A percentile compares a stretch with the other conserved stretches of the same genome.
These are phyloP conservation scores for Xenopus tropicalis DNA, from an alignment of 2,113 vertebrate species.

Conservation along the genomic window UCB_Xtro_10.0 CM004445.2:64151001-64151500, in stretches of 20 bases:
- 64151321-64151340: constrained; percentile 28
- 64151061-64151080: too few relatives aligned
- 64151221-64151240: constrained; percentile 15
- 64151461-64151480: too few relatives aligned
- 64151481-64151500: too few relatives aligned
- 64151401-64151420: background rate
- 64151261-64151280: constrained; percentile 7
- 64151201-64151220: constrained; percentile 12
- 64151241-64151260: constrained; percentile 25
- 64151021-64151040: too few relatives aligned
- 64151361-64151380: constrained; percentile 18
- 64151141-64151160: background rate
- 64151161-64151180: background rate
- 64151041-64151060: too few relatives aligned
- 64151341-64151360: constrained; percentile 16
- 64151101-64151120: too few relatives aligned
- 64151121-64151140: background rate
- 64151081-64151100: too few relatives aligned
- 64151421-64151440: too few relatives aligned
- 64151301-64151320: constrained; percentile 31
- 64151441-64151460: too few relatives aligned
- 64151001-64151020: too few relatives aligned
- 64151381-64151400: background rate
- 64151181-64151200: background rate
- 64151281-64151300: constrained; percentile 14